Percentiles rank a stretch among this genome's conserved stretches.
phyloP scores from a whole-genome alignment of 2,888 invertebrate genomes.

The Metalampra italica region DNA sequence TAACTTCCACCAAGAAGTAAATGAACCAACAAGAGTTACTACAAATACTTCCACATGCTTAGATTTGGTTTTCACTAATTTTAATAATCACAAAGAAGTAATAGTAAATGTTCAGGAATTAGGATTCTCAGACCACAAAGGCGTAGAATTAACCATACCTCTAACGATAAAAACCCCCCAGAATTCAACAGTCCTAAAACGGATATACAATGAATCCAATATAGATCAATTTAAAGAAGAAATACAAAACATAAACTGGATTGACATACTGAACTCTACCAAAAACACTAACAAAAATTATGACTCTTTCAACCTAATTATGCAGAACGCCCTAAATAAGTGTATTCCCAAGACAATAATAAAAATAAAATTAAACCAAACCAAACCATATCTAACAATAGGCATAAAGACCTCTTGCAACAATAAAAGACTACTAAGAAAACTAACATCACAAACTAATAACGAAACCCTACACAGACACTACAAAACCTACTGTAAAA shows the following conservation, averaged over 20 bases:
- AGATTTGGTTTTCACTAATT: conserved; percentile 17
- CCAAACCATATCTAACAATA: neutral
- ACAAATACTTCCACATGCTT: conserved; percentile 9
- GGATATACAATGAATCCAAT: conserved; percentile 5
- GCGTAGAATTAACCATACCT: neutral
- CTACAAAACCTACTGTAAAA: conserved; percentile 4
- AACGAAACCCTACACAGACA: conserved; percentile 3
- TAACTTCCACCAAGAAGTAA: conserved; percentile 15
- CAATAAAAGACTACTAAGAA: conserved; percentile 7
- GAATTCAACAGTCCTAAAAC: too few relatives aligned
- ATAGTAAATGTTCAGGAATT: conserved; percentile 7
- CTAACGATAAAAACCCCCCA: too few relatives aligned
- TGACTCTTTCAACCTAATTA: neutral
- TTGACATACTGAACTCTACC: neutral
- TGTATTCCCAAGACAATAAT: conserved; percentile 7
- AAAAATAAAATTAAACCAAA: neutral
- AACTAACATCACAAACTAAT: conserved; percentile 5
- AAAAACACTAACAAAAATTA: conserved; percentile 14
- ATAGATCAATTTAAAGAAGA: conserved; percentile 9
- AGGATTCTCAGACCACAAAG: conserved; percentile 15
- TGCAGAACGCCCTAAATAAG: conserved; percentile 3
- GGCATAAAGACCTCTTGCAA: conserved; percentile 7
- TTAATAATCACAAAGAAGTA: neutral
- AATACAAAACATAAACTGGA: conserved; percentile 5
- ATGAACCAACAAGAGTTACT: conserved; percentile 14